These are phyloP conservation scores for Noctua janthina DNA, from an alignment of 2,888 invertebrate genomes.

Conservation along the genomic window DNA sequence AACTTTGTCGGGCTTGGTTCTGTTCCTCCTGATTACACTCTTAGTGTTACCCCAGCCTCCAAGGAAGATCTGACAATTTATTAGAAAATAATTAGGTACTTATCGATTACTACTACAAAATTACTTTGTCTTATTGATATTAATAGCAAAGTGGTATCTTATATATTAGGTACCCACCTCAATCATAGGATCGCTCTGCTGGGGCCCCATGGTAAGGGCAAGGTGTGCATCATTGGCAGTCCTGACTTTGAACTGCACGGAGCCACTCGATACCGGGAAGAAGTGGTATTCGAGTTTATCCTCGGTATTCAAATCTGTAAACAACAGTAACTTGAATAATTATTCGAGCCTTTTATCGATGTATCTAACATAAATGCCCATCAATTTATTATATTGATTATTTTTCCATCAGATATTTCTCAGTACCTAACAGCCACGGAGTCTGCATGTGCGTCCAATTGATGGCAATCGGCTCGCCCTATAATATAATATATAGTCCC, in stretches of 20 bases:
- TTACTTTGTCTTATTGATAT: neutral
- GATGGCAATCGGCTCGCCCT: neutral
- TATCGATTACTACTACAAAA: neutral
- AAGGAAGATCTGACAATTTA: slow-evolving; percentile 92
- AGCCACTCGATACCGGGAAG: slow-evolving; percentile 93
- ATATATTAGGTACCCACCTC: slow-evolving; percentile 89
- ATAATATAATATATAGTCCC: no score
- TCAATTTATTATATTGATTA: neutral
- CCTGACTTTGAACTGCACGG: slow-evolving; percentile 94
- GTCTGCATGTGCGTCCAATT: neutral
- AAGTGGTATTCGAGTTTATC: slow-evolving; percentile 96
- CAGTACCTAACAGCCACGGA: neutral
- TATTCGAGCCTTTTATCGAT: neutral
- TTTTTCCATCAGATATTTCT: neutral
- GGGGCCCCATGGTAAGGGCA: slow-evolving; percentile 93
- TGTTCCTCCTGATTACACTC: slow-evolving; percentile 95
- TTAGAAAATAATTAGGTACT: slow-evolving; percentile 8
- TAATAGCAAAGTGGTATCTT: neutral
- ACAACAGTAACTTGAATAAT: slow-evolving; percentile 31
- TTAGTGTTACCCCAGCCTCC: slow-evolving; percentile 97
- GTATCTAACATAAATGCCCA: neutral
- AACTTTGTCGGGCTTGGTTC: slow-evolving; percentile 93
- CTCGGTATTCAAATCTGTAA: slow-evolving; percentile 94
- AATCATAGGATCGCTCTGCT: slow-evolving; percentile 94
- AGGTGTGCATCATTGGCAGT: slow-evolving; percentile 96